These are phyloP conservation scores for Polyommatus iphigenia DNA, from an alignment of 2,888 invertebrate genomes.

Conservation along the genomic window DNA sequence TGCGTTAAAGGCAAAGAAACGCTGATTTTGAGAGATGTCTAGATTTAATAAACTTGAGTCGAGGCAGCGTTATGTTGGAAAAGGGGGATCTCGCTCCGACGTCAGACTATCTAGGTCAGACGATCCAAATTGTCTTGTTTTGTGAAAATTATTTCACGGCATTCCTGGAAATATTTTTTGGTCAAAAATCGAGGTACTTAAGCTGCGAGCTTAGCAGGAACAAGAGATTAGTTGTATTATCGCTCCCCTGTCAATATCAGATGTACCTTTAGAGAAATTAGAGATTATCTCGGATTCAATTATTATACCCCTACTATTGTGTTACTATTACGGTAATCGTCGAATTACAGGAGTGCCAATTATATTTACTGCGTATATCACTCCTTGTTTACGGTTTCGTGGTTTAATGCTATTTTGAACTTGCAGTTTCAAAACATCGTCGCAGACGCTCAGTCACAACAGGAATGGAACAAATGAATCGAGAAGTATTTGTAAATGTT, in stretches of 20 bases:
- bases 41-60: slow-evolving; percentile 11
- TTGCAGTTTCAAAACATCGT: background rate
- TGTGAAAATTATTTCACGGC: background rate
- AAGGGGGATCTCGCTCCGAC: background rate
- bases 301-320: background rate
- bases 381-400: background rate
- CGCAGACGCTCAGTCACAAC: background rate
- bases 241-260: background rate
- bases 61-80: background rate
- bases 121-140: background rate
- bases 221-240: background rate
- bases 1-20: background rate
- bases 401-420: background rate
- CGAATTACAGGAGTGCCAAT: background rate
- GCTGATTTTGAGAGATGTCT: slow-evolving; percentile 11
- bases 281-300: background rate
- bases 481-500: background rate
- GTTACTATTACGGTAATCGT: background rate
- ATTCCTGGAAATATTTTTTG: background rate
- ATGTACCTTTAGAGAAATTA: background rate
- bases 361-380: background rate
- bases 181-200: background rate
- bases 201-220: background rate
- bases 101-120: slow-evolving; percentile 3
- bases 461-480: background rate